phyloP scores from a whole-genome alignment of 37 sponge, comb jelly and placozoan genomes.

The Eunapius fragilis region DNA sequence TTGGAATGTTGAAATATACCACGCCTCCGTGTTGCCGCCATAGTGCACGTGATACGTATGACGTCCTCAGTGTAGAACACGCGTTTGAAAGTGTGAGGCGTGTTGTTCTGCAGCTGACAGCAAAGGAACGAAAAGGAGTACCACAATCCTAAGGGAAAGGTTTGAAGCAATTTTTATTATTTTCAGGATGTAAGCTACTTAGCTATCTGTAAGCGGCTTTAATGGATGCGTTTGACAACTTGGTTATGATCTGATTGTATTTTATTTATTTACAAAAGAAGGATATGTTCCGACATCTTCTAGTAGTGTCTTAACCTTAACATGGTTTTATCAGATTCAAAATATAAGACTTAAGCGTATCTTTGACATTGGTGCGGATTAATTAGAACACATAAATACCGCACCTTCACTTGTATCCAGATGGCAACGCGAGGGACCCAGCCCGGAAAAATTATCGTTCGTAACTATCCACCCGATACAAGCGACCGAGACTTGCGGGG shows the following conservation, averaged over 20 bases:
- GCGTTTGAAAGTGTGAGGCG: neutral
- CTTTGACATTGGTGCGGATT: neutral
- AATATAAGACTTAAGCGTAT: neutral
- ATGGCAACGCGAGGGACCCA: neutral
- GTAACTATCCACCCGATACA: conserved; percentile 57
- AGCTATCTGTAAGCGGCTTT: neutral
- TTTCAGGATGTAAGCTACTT: no score
- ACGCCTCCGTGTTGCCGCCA: no score
- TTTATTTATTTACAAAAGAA: neutral
- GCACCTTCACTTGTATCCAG: neutral
- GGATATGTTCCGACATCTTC: neutral
- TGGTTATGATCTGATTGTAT: neutral
- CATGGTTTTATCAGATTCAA: neutral
- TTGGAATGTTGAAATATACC: no score
- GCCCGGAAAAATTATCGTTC: conserved; percentile 52
- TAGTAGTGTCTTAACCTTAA: neutral
- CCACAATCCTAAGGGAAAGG: neutral
- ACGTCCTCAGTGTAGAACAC: neutral
- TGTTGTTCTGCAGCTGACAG: neutral
- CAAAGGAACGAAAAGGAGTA: neutral
- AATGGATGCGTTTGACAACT: neutral
- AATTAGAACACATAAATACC: neutral
- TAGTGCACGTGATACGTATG: neutral
- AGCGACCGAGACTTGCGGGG: conserved; percentile 34
- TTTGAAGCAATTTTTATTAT: neutral